These are phyloP conservation scores for Triops cancriformis DNA, from an alignment of 1,140 invertebrate genomes.

Conservation along the genomic window DNA sequence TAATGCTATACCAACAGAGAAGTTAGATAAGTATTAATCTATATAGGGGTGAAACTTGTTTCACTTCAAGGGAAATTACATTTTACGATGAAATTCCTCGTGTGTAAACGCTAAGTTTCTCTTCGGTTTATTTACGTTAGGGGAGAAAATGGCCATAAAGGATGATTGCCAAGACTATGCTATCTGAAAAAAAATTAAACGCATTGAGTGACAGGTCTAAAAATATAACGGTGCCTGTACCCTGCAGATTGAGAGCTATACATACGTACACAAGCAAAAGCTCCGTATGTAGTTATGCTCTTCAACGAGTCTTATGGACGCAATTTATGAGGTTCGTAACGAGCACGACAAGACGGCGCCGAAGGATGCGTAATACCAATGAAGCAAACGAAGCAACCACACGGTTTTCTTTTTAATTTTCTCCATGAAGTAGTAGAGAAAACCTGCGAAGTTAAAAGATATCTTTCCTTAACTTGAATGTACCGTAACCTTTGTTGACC, in stretches of 20 bases:
- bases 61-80: not conserved
- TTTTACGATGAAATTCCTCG: not conserved
- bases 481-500: not conserved
- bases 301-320: not conserved
- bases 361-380: conserved; percentile 10
- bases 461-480: not conserved
- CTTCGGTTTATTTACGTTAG: not conserved
- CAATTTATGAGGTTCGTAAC: not conserved
- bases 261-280: not conserved
- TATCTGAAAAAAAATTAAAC: not conserved
- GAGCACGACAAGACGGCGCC: conserved; percentile 11
- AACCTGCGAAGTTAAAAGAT: not conserved
- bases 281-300: conserved; percentile 4
- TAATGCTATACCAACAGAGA: not conserved
- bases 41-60: not conserved
- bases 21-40: not conserved
- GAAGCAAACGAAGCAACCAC: conserved; percentile 3
- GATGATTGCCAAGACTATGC: not conserved
- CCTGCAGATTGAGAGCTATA: not conserved
- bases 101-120: too few species aligned
- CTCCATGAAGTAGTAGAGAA: not conserved
- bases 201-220: not conserved
- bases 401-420: not conserved
- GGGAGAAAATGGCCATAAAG: not conserved
- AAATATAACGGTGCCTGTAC: not conserved